phyloP scores from a whole-genome alignment of 2,888 invertebrate species.

The Lithophane leautieri region DNA sequence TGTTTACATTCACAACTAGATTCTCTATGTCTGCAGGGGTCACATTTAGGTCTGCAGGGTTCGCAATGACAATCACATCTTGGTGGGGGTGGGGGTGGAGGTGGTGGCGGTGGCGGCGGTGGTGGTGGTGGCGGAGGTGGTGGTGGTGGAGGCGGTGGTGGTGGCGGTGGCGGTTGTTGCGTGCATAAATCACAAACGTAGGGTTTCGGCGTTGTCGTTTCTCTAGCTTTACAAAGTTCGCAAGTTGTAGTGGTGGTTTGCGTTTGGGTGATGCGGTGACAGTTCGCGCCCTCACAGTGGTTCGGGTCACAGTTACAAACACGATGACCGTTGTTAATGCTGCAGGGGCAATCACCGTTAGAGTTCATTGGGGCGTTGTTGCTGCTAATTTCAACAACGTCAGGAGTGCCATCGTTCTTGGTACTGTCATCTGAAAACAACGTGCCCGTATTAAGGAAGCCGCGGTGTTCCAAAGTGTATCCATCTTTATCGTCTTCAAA shows the following conservation, averaged over 20 bases:
- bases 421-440: background rate
- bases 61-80: slow-evolving; percentile 10
- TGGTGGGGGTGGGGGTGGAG: background rate
- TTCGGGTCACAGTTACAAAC: slow-evolving; percentile 16
- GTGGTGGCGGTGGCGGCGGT: background rate
- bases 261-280: slow-evolving; percentile 9
- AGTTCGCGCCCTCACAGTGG: slow-evolving; percentile 27
- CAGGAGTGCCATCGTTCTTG: slow-evolving; percentile 2
- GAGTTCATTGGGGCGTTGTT: background rate
- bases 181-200: slow-evolving; percentile 19
- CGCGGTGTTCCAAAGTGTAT: background rate
- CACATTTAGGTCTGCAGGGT: slow-evolving; percentile 7
- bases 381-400: slow-evolving; percentile 18
- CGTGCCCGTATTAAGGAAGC: slow-evolving; percentile 1
- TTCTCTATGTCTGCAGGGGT: slow-evolving; percentile 7
- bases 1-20: slow-evolving; percentile 20
- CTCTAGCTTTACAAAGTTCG: slow-evolving; percentile 20
- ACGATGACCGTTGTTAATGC: slow-evolving; percentile 1
- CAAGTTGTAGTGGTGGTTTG: slow-evolving; percentile 15
- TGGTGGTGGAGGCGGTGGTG: background rate
- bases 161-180: background rate
- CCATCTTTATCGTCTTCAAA: background rate
- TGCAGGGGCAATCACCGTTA: slow-evolving; percentile 12
- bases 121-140: background rate
- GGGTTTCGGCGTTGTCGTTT: slow-evolving; percentile 1